A percentile compares a stretch with the other conserved stretches of the same genome.
Evolutionary conservation across 1,140 invertebrate genomes (phyloP).

Genomic region (Linepithema humile): DNA sequence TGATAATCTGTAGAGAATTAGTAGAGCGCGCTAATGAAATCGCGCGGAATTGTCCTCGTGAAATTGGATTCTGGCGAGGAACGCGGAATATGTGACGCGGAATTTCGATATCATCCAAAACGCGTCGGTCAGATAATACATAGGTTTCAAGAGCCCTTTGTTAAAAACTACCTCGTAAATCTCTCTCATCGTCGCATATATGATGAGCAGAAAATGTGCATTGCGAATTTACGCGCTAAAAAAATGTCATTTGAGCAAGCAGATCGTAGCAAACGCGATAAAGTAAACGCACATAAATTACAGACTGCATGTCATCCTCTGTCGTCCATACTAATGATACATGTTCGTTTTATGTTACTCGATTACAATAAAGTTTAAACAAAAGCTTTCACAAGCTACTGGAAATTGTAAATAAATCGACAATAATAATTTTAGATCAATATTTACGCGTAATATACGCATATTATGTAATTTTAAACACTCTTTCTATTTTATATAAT

Average conservation of each 20-base stretch:
- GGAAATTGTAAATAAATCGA: too few relatives aligned
- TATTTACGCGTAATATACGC: not conserved
- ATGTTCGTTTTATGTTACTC: not conserved
- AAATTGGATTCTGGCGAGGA: constrained; percentile 16
- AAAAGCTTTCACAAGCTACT: not conserved
- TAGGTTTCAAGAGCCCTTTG: not conserved
- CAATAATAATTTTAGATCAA: not conserved
- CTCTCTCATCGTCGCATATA: not conserved
- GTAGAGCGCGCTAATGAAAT: constrained; percentile 1
- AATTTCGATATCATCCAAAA: not conserved
- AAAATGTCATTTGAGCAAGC: not conserved
- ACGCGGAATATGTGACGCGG: not conserved
- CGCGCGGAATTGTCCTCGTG: not conserved
- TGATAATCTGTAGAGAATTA: not conserved
- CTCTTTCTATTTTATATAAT: not conserved
- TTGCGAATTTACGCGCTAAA: not conserved
- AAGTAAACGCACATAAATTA: constrained; percentile 1
- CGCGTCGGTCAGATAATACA: not conserved
- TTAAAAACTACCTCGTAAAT: not conserved
- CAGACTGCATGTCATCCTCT: not conserved
- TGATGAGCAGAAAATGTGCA: not conserved
- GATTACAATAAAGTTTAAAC: not conserved
- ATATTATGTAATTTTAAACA: not conserved
- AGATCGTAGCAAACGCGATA: not conserved
- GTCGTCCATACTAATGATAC: not conserved